Evolutionary conservation across 2,888 invertebrate species (phyloP), one percentile per base, ranked within the genome.

Genomic region (Trypoxylon attenuatum): DNA sequence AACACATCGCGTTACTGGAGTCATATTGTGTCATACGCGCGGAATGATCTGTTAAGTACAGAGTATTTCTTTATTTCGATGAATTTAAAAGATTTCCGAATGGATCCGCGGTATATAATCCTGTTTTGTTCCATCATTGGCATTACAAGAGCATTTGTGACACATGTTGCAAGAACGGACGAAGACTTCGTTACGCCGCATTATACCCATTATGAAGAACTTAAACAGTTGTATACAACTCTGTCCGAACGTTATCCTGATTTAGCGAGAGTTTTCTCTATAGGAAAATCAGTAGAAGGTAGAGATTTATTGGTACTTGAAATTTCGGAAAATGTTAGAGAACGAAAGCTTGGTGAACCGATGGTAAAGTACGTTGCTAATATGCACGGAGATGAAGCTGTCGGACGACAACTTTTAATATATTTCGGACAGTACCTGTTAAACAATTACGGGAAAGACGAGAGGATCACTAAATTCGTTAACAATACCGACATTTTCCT

Each of bases 321-420:
- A 87, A 94, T 94, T 62, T 92, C 93, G 50, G 90, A 92, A 76
- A 93, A 94, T 87, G 92, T 93, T 25, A 81, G 87, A 56, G 82
- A 88, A 77, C 85, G 91, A 80, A 88, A 90, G 87, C 86, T 91
- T 82, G 88, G 91, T 13, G 92, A 94, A 76, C 98, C 98, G 0
- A 95, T 96, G 90, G 94, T 98, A 76, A 98, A 98, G 84, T 96
- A 94, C 88, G 94, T 98, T 61, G 97, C 94, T 8, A 98, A 98
- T 82, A 98, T 98, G 97, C 97, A 98, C 84, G 98, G 98, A 2
- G 97, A 98, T 83, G 98, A 98, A 87, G 91, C 95, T 0, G 90
- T 98, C 18, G 98, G 97, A 0, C 89, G 97, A 38, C 93, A 97
- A 85, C 85, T 97, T 70, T 88, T 96, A 74, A 88, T 99, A 50